Base-by-base conservation (phyloP, 2,888 invertebrate species). In the Andrena bucephala region DNA sequence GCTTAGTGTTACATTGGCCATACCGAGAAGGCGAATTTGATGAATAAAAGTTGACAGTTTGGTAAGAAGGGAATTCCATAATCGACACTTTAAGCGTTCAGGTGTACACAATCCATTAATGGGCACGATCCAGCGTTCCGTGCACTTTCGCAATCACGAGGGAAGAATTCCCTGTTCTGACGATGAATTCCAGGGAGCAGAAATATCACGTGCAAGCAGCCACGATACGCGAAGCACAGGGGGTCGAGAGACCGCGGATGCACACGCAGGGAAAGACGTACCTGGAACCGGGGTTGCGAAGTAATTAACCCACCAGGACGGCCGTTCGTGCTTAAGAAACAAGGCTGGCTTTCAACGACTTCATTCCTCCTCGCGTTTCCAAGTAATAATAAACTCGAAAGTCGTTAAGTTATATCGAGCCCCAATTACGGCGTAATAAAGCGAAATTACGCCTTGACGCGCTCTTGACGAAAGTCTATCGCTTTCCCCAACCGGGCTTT, bases 391-490 rank as follows among this genome's bases (percentile, higher is more conserved):
- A 84, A 84, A 86, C 84, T 73, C 80, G 70, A 72, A 84, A 82
- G 84, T 84, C 86, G 86, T 86, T 86, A 72, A 81, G 84, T 84
- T 74, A 79, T 84, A 86, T 86, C 86, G 75, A 63, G 70, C 50
- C 29, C 33, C 82, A 86, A 84, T 86, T 86, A 82, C 63, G 57
- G 59, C 20, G 42, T 29, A 69, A 82, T 74, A 82, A 77, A 60
- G 29, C 57, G 24, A 54, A 66, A 75, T 78, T 74, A 60, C 59
- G 59, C 72, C 67, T 65, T 57, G 59, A 70, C 60, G 79, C 69
- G 36, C 66, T 78, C 63, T 72, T 72, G 52, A 62, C 71, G 70
- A 71, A 74, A 77, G 24, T 63, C 52, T 52, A 42, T 67, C 27
- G 60, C n/a, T 67, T 20, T 36, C 10, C 10, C 2, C 33, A 4